Conservation (phyloP, 2,888 invertebrate genomes). For the Hoplodrina ambigua region DNA sequence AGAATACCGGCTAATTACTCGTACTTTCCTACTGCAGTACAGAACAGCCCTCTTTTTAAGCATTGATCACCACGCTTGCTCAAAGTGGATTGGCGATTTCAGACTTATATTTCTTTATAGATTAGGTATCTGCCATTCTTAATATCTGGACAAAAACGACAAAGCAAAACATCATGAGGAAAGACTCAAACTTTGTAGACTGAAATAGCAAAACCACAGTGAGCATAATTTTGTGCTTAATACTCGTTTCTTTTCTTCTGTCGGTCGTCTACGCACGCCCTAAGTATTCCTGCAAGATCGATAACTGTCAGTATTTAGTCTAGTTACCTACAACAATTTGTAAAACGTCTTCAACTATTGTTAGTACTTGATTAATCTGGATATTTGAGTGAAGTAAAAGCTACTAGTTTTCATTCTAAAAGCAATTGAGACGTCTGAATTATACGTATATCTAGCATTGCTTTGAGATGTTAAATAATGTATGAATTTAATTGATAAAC, state of each 20-base stretch:
- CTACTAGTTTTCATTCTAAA: slow-evolving; percentile 9
- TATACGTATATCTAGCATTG: background rate
- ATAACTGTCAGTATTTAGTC: slow-evolving; percentile 40
- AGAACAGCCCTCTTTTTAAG: too few relatives aligned
- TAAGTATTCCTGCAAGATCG: slow-evolving; percentile 10
- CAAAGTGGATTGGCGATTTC: too few relatives aligned
- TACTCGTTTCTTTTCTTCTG: background rate
- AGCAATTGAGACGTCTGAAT: slow-evolving; percentile 9
- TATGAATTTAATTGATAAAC: background rate
- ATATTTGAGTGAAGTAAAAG: slow-evolving; percentile 14
- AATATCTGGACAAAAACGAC: background rate
- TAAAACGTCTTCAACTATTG: slow-evolving; percentile 52
- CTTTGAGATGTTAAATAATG: slow-evolving; percentile 11
- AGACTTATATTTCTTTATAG: too few relatives aligned
- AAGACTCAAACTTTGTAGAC: background rate
- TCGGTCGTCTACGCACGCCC: slow-evolving; percentile 20
- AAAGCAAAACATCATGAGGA: background rate
- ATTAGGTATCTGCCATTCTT: too few relatives aligned
- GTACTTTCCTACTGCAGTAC: too few relatives aligned
- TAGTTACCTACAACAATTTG: slow-evolving; percentile 57
- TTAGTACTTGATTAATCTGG: slow-evolving; percentile 46
- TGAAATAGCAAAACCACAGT: too few relatives aligned
- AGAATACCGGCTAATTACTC: too few relatives aligned
- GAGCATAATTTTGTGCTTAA: too few relatives aligned
- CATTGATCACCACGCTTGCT: too few relatives aligned